These are phyloP conservation scores for Cerceris ruficornis DNA, from an alignment of 2,888 invertebrate species.

Conservation along the genomic window DNA sequence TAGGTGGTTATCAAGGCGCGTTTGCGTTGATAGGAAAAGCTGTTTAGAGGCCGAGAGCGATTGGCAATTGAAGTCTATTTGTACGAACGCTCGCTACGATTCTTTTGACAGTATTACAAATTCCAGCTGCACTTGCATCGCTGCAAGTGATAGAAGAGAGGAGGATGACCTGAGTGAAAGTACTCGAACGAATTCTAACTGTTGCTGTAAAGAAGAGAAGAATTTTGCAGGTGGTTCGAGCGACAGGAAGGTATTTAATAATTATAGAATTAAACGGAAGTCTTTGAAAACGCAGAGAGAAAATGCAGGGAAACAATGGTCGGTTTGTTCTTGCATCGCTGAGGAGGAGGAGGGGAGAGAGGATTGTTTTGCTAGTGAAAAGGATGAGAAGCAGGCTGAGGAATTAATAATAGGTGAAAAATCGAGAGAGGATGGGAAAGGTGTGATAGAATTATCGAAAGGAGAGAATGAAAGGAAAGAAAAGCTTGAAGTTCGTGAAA, in stretches of 20 bases:
- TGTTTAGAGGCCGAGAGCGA: background rate
- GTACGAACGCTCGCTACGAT: background rate
- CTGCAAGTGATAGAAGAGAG: too few relatives aligned
- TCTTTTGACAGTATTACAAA: background rate
- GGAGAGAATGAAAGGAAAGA: too few relatives aligned
- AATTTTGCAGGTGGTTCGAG: too few relatives aligned
- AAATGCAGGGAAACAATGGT: conserved; percentile 21
- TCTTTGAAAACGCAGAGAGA: background rate
- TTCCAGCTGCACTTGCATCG: background rate
- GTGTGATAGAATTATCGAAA: too few relatives aligned
- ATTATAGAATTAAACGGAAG: background rate
- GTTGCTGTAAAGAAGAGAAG: too few relatives aligned
- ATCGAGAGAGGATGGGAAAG: too few relatives aligned
- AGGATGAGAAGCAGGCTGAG: background rate
- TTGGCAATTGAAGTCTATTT: background rate
- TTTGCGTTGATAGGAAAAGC: background rate
- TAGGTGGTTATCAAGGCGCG: background rate
- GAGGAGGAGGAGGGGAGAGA: conserved; percentile 59
- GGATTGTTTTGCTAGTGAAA: background rate
- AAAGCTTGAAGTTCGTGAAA: too few relatives aligned
- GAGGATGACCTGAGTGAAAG: too few relatives aligned
- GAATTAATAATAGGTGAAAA: background rate
- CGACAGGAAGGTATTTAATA: background rate
- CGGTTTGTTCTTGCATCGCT: conserved; percentile 49
- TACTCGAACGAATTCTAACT: too few relatives aligned